Conservation (phyloP, 2,888 invertebrate species). For the Yponomeuta sedellus region DNA sequence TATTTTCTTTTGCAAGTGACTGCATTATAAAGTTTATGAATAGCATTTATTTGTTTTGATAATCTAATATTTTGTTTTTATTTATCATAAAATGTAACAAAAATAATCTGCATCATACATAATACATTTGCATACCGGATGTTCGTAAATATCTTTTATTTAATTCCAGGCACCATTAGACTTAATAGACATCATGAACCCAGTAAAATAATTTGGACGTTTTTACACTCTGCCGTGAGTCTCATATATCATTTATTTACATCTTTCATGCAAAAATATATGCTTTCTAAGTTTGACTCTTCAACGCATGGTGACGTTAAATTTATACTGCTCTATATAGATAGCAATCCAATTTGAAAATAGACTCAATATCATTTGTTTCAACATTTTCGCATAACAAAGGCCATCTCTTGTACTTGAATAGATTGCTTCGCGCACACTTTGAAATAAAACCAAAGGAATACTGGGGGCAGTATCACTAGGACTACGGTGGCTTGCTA, state of each 20-base stretch:
- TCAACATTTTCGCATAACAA: slow-evolving; percentile 48
- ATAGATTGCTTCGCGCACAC: slow-evolving; percentile 9
- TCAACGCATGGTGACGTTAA: slow-evolving; percentile 2
- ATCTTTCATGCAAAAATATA: slow-evolving; percentile 11
- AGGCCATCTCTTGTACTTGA: slow-evolving; percentile 69
- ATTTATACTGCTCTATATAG: slow-evolving; percentile 9
- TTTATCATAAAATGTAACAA: slow-evolving; percentile 4
- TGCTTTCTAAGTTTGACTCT: not conserved
- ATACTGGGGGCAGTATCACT: slow-evolving; percentile 45
- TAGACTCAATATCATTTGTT: slow-evolving; percentile 36
- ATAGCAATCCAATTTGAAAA: slow-evolving; percentile 12
- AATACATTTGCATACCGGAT: slow-evolving; percentile 19
- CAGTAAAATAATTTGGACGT: slow-evolving; percentile 36
- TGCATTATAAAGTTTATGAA: not conserved
- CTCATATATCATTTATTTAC: slow-evolving; percentile 9
- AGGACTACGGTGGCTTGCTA: slow-evolving; percentile 32
- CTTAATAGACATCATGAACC: slow-evolving; percentile 33
- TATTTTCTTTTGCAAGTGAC: not conserved
- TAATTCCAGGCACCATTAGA: slow-evolving; percentile 65
- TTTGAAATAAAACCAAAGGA: not conserved
- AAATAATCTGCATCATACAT: slow-evolving; percentile 11
- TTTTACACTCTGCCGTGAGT: slow-evolving; percentile 11
- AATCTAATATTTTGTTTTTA: not conserved
- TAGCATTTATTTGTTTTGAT: not conserved
- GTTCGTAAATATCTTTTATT: slow-evolving; percentile 55